These are phyloP conservation scores for Ambastaia sidthimunki DNA, from an alignment of 2,797 vertebrate species.

Conservation along the genomic window DNA sequence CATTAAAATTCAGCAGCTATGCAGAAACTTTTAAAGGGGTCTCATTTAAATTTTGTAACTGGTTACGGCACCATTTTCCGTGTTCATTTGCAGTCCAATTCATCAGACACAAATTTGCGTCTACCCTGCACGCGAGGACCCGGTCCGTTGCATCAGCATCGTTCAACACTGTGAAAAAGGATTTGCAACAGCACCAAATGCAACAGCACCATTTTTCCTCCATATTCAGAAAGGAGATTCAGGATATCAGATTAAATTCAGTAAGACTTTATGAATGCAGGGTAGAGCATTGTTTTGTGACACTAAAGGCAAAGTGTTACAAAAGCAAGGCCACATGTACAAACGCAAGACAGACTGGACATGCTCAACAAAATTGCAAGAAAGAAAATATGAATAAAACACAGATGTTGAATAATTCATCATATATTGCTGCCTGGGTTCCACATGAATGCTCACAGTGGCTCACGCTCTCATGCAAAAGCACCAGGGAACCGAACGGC, in stretches of 20 bases:
- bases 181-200: not conserved
- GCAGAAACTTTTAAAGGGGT: not conserved
- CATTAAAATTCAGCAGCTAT: not conserved
- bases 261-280: conserved; percentile 40
- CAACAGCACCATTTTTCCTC: not conserved
- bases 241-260: conserved; percentile 55
- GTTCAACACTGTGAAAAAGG: too few relatives aligned
- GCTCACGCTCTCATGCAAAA: conserved; percentile 60
- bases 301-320: conserved; percentile 29
- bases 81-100: not conserved
- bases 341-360: conserved; percentile 47
- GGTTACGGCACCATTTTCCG: too few relatives aligned
- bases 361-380: conserved; percentile 59
- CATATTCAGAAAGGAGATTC: not conserved
- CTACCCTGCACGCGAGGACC: too few relatives aligned
- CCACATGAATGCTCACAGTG: conserved; percentile 71
- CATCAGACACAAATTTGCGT: too few relatives aligned
- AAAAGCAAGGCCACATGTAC: conserved; percentile 38
- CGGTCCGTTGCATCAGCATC: not conserved
- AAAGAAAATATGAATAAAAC: conserved; percentile 66
- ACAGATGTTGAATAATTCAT: conserved; percentile 74
- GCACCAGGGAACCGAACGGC: conserved; percentile 60
- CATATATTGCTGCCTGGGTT: conserved; percentile 70
- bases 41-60: not conserved
- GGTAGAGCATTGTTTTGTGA: conserved; percentile 7